Percentiles rank a stretch among this genome's conserved stretches.
phyloP scores from a whole-genome alignment of 2,113 vertebrate genomes.

The Puffinus mauretanicus region DNA sequence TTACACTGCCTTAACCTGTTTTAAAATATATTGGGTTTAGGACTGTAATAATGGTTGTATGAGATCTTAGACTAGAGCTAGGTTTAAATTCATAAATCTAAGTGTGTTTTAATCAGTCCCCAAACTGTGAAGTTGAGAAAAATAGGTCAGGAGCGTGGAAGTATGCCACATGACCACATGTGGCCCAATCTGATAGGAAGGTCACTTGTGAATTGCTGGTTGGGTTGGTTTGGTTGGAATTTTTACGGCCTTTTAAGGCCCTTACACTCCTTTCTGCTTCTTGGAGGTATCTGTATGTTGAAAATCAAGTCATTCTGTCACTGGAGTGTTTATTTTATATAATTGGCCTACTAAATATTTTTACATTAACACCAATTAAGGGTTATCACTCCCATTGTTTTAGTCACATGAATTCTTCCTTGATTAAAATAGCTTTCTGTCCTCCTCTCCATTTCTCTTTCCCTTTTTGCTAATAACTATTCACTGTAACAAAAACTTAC shows the following conservation, averaged over 20 bases:
- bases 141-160: background rate
- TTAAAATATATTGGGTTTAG: background rate
- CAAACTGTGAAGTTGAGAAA: background rate
- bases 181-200: background rate
- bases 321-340: background rate
- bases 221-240: background rate
- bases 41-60: background rate
- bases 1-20: background rate
- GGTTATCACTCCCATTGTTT: background rate
- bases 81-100: background rate
- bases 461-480: background rate
- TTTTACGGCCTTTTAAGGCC: background rate
- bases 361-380: background rate
- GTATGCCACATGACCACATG: accelerated
- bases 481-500: background rate
- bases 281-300: background rate
- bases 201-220: background rate
- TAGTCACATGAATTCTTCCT: background rate
- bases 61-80: background rate
- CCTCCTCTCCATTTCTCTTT: background rate
- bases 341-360: background rate
- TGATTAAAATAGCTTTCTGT: background rate
- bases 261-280: background rate
- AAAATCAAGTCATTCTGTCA: background rate
- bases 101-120: background rate